A percentile compares a stretch with the other conserved stretches of the same genome.
These are phyloP conservation scores for Colostygia pectinataria DNA, from an alignment of 2,888 invertebrate species.

Conservation along the genomic window DNA sequence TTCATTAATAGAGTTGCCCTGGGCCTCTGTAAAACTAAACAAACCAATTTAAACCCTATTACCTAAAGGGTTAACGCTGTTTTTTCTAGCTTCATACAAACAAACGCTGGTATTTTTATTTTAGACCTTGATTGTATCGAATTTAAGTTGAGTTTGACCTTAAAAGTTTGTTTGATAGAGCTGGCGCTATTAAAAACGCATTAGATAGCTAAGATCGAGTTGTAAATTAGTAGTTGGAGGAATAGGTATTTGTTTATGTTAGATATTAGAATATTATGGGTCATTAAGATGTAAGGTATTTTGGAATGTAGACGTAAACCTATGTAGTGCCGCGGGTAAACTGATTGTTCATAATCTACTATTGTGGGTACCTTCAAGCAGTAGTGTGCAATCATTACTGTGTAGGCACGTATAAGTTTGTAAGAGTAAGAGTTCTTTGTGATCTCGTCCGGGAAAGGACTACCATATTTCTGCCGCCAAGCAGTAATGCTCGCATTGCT, in stretches of 20 bases:
- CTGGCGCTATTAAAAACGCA: conserved; percentile 61
- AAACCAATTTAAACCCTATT: conserved; percentile 21
- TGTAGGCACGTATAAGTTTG: no score
- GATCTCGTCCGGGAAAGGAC: no score
- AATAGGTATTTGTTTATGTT: conserved; percentile 35
- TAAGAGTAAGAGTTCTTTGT: no score
- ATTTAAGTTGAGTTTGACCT: conserved; percentile 4
- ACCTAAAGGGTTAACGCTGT: conserved; percentile 6
- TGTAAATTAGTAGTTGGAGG: conserved; percentile 21
- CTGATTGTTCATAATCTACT: no score
- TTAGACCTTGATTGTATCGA: not conserved
- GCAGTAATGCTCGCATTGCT: no score
- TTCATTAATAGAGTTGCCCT: conserved; percentile 59
- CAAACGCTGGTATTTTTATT: not conserved
- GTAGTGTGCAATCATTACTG: no score
- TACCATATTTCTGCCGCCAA: no score
- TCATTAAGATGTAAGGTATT: conserved; percentile 23
- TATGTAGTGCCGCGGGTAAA: no score
- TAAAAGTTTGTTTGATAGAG: conserved; percentile 1
- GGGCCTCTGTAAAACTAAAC: conserved; percentile 13
- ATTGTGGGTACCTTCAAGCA: no score
- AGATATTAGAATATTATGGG: conserved; percentile 26
- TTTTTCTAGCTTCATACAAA: conserved; percentile 4
- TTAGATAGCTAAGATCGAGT: conserved; percentile 42
- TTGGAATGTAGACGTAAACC: conserved; percentile 6